phyloP scores from a whole-genome alignment of 2,797 vertebrate species.

The Hoplostethus mediterraneus region DNA sequence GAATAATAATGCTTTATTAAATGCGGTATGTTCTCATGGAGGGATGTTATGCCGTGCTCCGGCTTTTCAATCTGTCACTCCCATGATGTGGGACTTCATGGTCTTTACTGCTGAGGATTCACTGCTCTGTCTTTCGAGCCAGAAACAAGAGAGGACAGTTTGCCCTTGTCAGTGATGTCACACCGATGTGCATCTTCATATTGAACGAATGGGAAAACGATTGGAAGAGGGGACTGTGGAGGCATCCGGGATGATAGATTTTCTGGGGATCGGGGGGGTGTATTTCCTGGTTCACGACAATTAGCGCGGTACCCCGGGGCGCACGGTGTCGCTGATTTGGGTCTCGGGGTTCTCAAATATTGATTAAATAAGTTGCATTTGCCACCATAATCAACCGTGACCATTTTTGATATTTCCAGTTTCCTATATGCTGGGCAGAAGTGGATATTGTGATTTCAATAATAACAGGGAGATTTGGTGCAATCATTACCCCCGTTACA shows the following conservation, averaged over 20 bases:
- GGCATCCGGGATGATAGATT: conserved; percentile 59
- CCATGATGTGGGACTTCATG: no score
- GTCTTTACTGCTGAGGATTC: no score
- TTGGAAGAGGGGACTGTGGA: conserved; percentile 12
- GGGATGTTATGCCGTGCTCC: no score
- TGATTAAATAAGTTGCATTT: conserved; percentile 29
- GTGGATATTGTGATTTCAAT: not conserved
- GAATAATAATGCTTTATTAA: no score
- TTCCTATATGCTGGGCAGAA: not conserved
- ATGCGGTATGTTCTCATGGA: no score
- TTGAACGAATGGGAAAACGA: conserved; percentile 10
- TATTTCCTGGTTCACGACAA: conserved; percentile 61
- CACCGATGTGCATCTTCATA: not conserved
- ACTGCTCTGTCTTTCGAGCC: no score
- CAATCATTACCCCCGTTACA: no score
- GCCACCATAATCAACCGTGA: conserved; percentile 66
- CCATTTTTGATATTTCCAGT: no score
- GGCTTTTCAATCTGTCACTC: not conserved
- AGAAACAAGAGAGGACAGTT: no score
- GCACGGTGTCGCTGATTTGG: conserved; percentile 59
- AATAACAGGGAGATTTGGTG: not conserved
- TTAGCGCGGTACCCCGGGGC: conserved; percentile 55
- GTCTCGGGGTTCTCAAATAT: conserved; percentile 41
- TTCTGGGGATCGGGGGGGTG: conserved; percentile 49
- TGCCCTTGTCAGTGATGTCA: not conserved